Conservation (phyloP, 2,888 invertebrate species). For the Synanthedon myopaeformis region DNA sequence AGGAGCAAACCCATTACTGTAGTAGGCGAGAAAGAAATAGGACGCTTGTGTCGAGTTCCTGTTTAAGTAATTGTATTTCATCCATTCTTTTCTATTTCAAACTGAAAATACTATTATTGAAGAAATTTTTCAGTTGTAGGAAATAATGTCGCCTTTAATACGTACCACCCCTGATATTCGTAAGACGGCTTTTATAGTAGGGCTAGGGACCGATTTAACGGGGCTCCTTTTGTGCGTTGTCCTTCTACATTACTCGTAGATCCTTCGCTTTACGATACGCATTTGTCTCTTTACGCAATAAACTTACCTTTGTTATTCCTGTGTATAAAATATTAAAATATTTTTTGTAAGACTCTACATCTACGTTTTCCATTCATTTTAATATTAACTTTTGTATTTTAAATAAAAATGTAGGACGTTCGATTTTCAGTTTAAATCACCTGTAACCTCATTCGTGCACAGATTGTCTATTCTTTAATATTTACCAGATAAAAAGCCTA, state of each 20-base stretch:
- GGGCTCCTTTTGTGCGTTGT: constrained; percentile 5
- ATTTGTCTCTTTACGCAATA: background rate
- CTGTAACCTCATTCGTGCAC: too few relatives aligned
- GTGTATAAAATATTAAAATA: background rate
- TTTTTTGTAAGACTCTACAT: too few relatives aligned
- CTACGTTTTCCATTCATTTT: too few relatives aligned
- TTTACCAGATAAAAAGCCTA: too few relatives aligned
- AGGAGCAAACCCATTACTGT: constrained; percentile 58
- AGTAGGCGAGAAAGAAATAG: constrained; percentile 64
- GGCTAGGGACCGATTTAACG: background rate
- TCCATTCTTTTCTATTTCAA: constrained; percentile 45
- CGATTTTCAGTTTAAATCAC: too few relatives aligned
- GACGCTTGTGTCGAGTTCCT: constrained; percentile 54
- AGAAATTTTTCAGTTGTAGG: constrained; percentile 20
- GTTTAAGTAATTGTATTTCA: constrained; percentile 65
- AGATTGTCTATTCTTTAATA: too few relatives aligned
- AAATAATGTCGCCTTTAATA: constrained; percentile 2
- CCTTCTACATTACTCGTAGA: constrained; percentile 5
- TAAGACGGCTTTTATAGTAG: background rate
- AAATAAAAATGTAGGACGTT: too few relatives aligned
- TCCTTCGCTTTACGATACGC: constrained; percentile 8
- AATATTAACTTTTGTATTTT: too few relatives aligned
- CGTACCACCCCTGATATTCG: background rate
- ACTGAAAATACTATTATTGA: constrained; percentile 28
- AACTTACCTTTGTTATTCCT: background rate